Base-by-base conservation (phyloP, 2,888 invertebrate species). In the Agrenia bidenticulata region DNA sequence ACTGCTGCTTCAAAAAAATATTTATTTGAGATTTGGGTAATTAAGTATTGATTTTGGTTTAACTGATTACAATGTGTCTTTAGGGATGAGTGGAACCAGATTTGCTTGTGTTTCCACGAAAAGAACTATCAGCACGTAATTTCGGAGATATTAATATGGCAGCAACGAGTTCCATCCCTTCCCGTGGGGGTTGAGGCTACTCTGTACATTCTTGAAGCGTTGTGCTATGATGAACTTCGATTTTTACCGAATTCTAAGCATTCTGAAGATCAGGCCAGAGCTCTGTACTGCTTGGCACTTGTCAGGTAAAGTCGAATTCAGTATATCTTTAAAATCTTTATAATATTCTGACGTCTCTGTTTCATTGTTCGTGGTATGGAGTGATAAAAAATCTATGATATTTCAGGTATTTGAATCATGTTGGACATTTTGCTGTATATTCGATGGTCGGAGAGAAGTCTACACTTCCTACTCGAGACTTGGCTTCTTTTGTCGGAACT, bases 401-500 rank as follows among this genome's bases (percentile, higher is more conserved):
- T 61, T 85, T 26, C 84, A 85, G 88, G 77, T 87, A 86, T 78
- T 81, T 87, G 7, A 87, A 87, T 78, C 84, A 86, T 74, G 84
- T 85, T 78, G 80, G 84, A n/a, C 85, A 85, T 73, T 78, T 83
- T 59, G 83, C 85, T 73, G 63, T 67, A 7, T 37, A 61, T 7
- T 55, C 71, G 5, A 58, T 63, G 51, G 41, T 68, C 5, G 68
- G 68, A 9, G 60, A 62, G 42, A 23, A 59, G 2, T 61, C 63
- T 1, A 61, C 64, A 15, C 39, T 63, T 19, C 61, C 67, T 2
- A 61, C 73, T 21, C 82, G 86, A 67, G 81, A 82, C 76, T 85
- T 86, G 37, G 88, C 87, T 0, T 83, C 82, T 69, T 83, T 85
- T 79, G 80, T 87, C 64, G 86, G 86, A 49, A 84, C 92, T 45